A percentile compares a stretch with the other conserved stretches of the same genome.
Conservation (phyloP, 2,888 invertebrate genomes). For the Anorthoa munda region DNA sequence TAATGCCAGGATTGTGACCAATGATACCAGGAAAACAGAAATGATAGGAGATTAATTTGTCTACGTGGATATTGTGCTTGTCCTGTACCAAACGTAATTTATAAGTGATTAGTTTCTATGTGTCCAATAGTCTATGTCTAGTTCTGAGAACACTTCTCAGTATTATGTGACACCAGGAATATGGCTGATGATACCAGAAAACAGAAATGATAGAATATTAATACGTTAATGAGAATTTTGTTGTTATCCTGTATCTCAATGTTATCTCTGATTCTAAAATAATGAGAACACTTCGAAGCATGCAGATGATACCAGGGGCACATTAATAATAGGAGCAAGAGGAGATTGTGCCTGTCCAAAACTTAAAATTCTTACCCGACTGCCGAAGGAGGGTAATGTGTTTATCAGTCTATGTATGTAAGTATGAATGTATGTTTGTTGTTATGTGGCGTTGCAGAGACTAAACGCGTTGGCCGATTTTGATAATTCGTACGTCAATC, state of each 20-base stretch:
- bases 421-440: no score
- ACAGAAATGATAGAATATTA: background rate
- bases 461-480: no score
- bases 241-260: background rate
- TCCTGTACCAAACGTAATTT: no score
- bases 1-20: background rate
- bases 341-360: background rate
- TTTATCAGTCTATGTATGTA: no score
- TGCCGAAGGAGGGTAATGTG: no score
- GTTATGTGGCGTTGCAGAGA: no score
- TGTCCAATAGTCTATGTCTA: constrained; percentile 1
- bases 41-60: background rate
- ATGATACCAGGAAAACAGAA: constrained; percentile 8
- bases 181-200: background rate
- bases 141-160: background rate
- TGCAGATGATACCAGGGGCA: background rate
- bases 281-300: background rate
- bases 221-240: background rate
- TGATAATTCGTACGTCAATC: no score
- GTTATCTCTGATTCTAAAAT: background rate
- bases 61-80: background rate
- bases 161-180: background rate
- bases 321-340: background rate
- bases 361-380: no score
- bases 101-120: no score